Base-by-base conservation (phyloP, 2,797 vertebrate genomes). In the Brachymystax lenok region DNA sequence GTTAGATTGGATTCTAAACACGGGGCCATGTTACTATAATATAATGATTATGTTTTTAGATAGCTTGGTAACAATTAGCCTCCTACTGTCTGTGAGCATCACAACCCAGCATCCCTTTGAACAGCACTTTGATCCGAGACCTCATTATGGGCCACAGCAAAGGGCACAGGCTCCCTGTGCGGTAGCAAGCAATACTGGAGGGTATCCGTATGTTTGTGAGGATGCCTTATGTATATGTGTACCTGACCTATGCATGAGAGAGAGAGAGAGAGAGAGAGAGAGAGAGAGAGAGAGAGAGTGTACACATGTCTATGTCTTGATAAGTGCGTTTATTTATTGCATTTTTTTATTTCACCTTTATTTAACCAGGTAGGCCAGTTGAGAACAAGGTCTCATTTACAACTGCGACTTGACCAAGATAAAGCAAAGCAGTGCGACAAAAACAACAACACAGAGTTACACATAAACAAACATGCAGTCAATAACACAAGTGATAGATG, bases 101-200 rank as follows among this genome's bases (percentile, higher is more conserved):
- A 77, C 76, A 30, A 30, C 64, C 64, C 27, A 30, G 64, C 64
- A 17, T 6, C 28, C 64, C 27, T 78, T 54, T 71, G n/a, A 54
- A 6, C 21, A 24, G 5, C 61, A 70, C 79, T 71, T 27, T 64
- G 66, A 63, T 80, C 54, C 73, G 71, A 74, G 67, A 71, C n/a
- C 79, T 84, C 70, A 78, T 87, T 87, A 88, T 77, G 70, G 69
- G 71, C 24, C 24, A 72, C 30, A 75, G 14, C 68, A 33, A 28
- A 67, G 13, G 5, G 28, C 16, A 33, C 28, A 61, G 64, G 27
- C 4, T 6, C 27, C 13, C 64, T 30, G 64, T 67, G 64, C 59
- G 52, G 1, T 54, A 19, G 17, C 52, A 24, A 24, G 24, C 64
- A 19, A 6, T 33, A 67, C 28, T 14, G 16, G 8, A 30, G 64